Evolutionary conservation across 2,797 vertebrate genomes (phyloP), one percentile per base, ranked within the genome.

Genomic region (Acrossocheilus wenchowensis): DNA sequence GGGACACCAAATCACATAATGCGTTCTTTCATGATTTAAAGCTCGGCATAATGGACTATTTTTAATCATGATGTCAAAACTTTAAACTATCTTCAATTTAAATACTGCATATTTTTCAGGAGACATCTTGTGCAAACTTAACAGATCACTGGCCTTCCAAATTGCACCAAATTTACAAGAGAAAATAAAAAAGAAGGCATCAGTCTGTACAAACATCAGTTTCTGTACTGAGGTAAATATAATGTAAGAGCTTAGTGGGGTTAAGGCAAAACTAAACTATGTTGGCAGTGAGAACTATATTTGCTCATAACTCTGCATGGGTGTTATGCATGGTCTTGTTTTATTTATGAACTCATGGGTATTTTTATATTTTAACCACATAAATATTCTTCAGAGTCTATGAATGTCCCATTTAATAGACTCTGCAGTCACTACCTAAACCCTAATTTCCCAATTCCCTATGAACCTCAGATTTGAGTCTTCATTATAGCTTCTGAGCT

Each of bases 191-290:
- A 60, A 43, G n/a, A 19, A 26, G 50, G 9, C 52, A 23, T 26
- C 9, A 71, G 68, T 21, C 9, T 71, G 19, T 71, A 39, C 19
- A 41, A 19, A 71, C 60, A 64, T 30, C 17, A 66, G 88, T 92
- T 92, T 89, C 81, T 71, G 77, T 82, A 75, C 83, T 73, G 87
- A 84, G 89, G 87, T 92, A 60, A 45, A 81, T 90, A 90, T 62
- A 92, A 92, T 79, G 68, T 87, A 89, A 34, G 85, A 77, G 75
- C 12, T 36, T 26, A 8, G 19, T 23, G 48, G 83, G 90, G 89
- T 91, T 87, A 90, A 87, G 82, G 74, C 50, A n/a, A 50, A 84
- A 41, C 57, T 77, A 75, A 75, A n/a, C 82, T 17, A 50, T 1
- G 15, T 19, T 72, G 48, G 68, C 36, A 57, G 23, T 10, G 50